phyloP scores from a whole-genome alignment of 1,140 invertebrate species.

The Drosophila dunni region DNA sequence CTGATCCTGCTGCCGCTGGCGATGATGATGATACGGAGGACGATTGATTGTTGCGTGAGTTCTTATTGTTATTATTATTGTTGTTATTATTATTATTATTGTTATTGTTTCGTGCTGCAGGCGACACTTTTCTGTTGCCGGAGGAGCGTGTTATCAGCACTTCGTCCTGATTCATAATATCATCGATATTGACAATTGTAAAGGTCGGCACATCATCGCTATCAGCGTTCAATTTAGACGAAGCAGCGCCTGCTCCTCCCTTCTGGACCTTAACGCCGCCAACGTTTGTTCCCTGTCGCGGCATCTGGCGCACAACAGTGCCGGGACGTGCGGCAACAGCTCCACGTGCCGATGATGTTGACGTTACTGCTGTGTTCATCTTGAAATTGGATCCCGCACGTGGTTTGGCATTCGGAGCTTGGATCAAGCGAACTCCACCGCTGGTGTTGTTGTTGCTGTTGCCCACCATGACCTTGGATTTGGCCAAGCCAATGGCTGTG shows the following conservation, averaged over 20 bases:
- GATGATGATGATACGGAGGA: constrained; percentile 8
- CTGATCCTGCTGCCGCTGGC: not conserved
- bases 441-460: constrained; percentile 8
- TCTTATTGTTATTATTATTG: constrained; percentile 3
- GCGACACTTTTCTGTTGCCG: constrained; percentile 7
- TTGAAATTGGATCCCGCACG: constrained; percentile 13
- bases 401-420: constrained; percentile 9
- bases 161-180: constrained; percentile 83
- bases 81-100: not conserved
- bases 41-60: constrained; percentile 29
- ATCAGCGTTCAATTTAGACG: constrained; percentile 4
- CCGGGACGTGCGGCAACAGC: not conserved
- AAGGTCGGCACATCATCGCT: constrained; percentile 77
- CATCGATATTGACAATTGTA: constrained; percentile 82
- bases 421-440: constrained; percentile 20
- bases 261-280: constrained; percentile 28
- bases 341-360: not conserved
- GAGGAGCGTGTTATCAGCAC: constrained; percentile 68
- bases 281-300: not conserved
- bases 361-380: not conserved
- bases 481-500: constrained; percentile 14
- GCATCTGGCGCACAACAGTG: not conserved
- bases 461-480: constrained; percentile 24
- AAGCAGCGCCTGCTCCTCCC: not conserved
- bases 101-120: constrained; percentile 20